These are phyloP conservation scores for Epinephelus moara DNA, from an alignment of 2,113 vertebrate genomes.

Conservation along the genomic window DNA sequence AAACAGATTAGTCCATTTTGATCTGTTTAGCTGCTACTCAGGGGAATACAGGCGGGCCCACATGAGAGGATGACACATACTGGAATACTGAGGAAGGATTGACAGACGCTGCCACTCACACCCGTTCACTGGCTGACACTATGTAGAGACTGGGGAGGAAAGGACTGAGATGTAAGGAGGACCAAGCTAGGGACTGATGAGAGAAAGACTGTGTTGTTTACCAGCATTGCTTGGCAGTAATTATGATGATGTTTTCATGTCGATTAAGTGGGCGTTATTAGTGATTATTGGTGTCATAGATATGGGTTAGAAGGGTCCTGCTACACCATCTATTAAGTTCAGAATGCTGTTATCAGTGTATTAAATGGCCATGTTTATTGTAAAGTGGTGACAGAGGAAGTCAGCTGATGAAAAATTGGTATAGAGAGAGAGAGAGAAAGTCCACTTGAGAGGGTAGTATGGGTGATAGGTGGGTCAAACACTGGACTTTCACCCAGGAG, in stretches of 20 bases:
- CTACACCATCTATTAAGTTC: no score
- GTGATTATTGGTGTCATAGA: no score
- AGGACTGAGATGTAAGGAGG: not conserved
- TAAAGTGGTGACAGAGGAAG: no score
- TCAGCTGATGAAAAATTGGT: no score
- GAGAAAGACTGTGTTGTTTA: not conserved
- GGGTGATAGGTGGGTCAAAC: no score
- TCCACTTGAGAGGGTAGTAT: no score
- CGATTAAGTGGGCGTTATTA: no score
- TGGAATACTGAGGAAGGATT: constrained; percentile 14
- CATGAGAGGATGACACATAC: constrained; percentile 42
- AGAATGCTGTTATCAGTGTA: no score
- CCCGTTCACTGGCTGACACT: not conserved
- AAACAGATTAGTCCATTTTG: constrained; percentile 60
- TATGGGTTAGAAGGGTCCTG: no score
- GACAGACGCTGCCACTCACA: constrained; percentile 13
- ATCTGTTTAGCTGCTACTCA: constrained; percentile 57
- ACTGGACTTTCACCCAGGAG: no score
- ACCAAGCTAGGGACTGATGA: not conserved
- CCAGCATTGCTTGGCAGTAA: not conserved
- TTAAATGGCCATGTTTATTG: no score
- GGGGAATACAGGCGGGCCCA: constrained; percentile 42
- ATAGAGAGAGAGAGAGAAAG: no score
- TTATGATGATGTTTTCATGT: not conserved
- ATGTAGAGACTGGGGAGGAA: not conserved